Conservation (phyloP, 2,888 invertebrate species). For the Hoplodrina ambigua region DNA sequence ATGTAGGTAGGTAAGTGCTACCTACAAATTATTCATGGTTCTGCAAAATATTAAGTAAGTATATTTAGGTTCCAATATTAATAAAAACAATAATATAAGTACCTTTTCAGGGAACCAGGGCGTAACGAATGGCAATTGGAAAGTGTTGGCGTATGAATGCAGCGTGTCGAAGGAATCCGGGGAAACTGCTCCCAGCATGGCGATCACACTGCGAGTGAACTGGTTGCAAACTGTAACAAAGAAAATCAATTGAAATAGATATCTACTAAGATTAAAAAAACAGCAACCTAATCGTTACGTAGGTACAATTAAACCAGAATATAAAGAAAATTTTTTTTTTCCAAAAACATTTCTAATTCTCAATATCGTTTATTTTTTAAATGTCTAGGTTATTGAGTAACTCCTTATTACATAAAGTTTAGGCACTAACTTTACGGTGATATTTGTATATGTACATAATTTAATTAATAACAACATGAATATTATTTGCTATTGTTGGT, state of each 20-base stretch:
- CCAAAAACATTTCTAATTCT: too few relatives aligned
- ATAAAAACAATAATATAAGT: constrained; percentile 36
- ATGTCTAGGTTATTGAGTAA: too few relatives aligned
- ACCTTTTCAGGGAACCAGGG: constrained; percentile 98
- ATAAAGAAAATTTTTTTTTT: too few relatives aligned
- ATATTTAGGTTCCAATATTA: background rate
- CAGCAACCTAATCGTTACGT: too few relatives aligned
- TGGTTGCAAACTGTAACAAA: constrained; percentile 94
- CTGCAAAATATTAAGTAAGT: background rate
- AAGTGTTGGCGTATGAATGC: constrained; percentile 97
- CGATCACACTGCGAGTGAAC: constrained; percentile 95
- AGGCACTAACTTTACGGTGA: background rate
- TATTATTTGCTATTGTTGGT: constrained; percentile 62
- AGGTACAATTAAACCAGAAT: too few relatives aligned
- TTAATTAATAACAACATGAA: constrained; percentile 47
- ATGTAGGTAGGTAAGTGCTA: too few relatives aligned
- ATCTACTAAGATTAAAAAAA: too few relatives aligned
- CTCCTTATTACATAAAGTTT: background rate
- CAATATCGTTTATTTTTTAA: too few relatives aligned
- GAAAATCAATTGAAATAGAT: background rate
- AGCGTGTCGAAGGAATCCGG: constrained; percentile 97
- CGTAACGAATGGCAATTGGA: constrained; percentile 98
- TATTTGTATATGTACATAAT: constrained; percentile 31
- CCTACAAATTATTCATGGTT: background rate
- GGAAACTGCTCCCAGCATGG: constrained; percentile 96